phyloP scores from a whole-genome alignment of 2,113 vertebrate species.

The Lophochroa leadbeateri region DNA sequence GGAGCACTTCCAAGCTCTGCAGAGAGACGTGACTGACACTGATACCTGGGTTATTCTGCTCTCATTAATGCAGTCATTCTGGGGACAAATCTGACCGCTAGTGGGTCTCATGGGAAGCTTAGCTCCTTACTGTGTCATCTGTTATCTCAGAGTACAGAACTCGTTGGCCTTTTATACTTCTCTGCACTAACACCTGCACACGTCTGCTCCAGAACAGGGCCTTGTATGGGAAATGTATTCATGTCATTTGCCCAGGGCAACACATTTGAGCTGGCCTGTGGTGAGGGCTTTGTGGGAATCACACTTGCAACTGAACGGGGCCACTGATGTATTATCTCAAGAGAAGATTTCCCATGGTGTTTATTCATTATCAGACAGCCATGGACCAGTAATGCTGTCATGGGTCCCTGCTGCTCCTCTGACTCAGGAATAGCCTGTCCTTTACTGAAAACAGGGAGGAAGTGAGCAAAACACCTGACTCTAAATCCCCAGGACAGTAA shows the following conservation, averaged over 20 bases:
- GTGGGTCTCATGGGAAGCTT: not conserved
- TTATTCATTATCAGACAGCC: not conserved
- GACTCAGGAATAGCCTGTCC: not conserved
- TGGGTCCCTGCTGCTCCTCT: not conserved
- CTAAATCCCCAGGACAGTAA: too few species aligned
- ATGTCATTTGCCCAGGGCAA: not conserved
- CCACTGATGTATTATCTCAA: too few species aligned
- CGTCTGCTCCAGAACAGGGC: not conserved
- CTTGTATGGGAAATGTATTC: not conserved
- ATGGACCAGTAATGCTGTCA: too few species aligned
- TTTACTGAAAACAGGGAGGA: not conserved
- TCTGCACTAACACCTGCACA: not conserved
- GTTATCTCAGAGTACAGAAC: not conserved
- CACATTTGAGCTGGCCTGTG: not conserved
- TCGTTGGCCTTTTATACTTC: not conserved
- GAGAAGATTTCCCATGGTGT: not conserved
- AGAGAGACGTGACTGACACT: not conserved
- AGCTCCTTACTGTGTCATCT: not conserved
- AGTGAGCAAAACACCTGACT: not conserved
- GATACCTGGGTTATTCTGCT: not conserved
- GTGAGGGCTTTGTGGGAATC: not conserved
- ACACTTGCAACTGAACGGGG: fast-evolving
- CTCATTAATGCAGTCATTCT: not conserved
- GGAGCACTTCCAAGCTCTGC: not conserved
- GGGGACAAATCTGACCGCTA: not conserved